phyloP scores from a whole-genome alignment of 2,888 invertebrate genomes.

The Drosophila imparisetae region DNA sequence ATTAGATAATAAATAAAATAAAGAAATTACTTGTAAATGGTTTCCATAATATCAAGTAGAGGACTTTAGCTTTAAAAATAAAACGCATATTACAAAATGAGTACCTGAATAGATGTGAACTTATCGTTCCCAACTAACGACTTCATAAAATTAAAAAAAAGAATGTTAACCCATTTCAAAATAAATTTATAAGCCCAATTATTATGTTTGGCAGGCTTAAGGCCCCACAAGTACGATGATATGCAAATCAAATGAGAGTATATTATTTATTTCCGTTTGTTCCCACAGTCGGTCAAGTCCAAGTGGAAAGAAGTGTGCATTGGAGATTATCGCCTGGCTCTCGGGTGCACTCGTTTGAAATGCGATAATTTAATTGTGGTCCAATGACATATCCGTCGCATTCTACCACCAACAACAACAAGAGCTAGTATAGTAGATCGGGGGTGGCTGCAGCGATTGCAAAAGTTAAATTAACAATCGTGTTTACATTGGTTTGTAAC shows the following conservation, averaged over 20 bases:
- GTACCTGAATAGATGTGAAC: background rate
- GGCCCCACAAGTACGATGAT: slow-evolving; percentile 13
- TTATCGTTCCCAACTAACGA: background rate
- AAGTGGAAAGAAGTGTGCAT: slow-evolving; percentile 49
- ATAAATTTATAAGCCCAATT: slow-evolving; percentile 46
- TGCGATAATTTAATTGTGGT: slow-evolving; percentile 84
- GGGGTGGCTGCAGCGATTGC: slow-evolving; percentile 52
- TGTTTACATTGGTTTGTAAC: slow-evolving; percentile 85
- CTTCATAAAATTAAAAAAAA: background rate
- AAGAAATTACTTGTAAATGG: background rate
- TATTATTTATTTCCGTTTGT: slow-evolving; percentile 54
- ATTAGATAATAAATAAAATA: background rate
- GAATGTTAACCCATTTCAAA: slow-evolving; percentile 5
- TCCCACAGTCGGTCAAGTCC: slow-evolving; percentile 64
- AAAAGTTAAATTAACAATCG: slow-evolving; percentile 82
- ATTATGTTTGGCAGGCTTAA: slow-evolving; percentile 14
- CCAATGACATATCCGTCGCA: slow-evolving; percentile 61
- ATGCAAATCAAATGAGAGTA: slow-evolving; percentile 66
- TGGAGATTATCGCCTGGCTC: slow-evolving; percentile 47
- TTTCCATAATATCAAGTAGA: background rate
- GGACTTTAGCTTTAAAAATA: background rate
- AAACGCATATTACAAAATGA: background rate
- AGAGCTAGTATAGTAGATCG: slow-evolving; percentile 5
- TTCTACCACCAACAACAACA: slow-evolving; percentile 17
- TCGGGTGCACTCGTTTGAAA: slow-evolving; percentile 74